phyloP scores from a whole-genome alignment of 2,797 vertebrate species.

The Ctenopoma multispine region DNA sequence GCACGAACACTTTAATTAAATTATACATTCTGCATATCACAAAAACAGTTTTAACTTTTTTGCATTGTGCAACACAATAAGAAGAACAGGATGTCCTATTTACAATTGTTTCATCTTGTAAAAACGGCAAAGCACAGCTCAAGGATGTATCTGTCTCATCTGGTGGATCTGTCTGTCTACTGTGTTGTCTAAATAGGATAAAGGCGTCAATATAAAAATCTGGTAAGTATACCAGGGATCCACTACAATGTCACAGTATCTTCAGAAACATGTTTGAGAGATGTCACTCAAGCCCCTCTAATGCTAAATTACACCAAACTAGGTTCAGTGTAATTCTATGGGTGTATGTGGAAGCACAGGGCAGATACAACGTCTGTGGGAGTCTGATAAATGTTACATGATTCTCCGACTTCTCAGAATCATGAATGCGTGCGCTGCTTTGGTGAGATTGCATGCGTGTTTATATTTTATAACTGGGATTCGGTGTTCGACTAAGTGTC shows the following conservation, averaged over 20 bases:
- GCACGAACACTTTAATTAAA: constrained; percentile 5
- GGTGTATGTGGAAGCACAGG: background rate
- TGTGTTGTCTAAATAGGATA: background rate
- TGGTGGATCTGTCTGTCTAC: background rate
- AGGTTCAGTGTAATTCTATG: background rate
- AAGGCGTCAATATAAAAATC: background rate
- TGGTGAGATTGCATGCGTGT: background rate
- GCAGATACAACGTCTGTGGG: background rate
- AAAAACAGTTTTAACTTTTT: background rate
- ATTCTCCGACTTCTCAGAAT: constrained; percentile 19
- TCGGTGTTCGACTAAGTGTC: constrained; percentile 29
- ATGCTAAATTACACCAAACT: background rate
- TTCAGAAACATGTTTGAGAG: background rate
- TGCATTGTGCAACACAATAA: background rate
- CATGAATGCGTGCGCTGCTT: constrained; percentile 12
- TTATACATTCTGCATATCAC: constrained; percentile 3
- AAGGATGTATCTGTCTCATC: background rate
- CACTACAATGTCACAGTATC: background rate
- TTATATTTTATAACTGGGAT: constrained; percentile 10
- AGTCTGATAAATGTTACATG: constrained; percentile 14
- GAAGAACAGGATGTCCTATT: background rate
- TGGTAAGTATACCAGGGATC: background rate
- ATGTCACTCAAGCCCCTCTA: background rate
- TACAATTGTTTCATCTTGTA: background rate
- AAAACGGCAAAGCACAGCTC: background rate